These are phyloP conservation scores for Pseudobourletiella spinata DNA, from an alignment of 1,140 invertebrate species.

Conservation along the genomic window DNA sequence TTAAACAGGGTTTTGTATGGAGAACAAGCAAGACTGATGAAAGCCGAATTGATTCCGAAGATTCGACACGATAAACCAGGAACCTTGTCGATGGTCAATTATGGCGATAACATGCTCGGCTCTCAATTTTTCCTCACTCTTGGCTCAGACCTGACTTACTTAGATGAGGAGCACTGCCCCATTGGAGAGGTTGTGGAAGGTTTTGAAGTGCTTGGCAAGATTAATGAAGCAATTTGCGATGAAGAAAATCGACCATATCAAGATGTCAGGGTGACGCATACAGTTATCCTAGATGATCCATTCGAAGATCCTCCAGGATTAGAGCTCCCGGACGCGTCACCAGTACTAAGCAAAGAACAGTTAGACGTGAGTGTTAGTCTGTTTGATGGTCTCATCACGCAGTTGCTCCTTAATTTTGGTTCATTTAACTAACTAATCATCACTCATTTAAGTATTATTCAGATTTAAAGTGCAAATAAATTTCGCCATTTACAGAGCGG, in stretches of 20 bases:
- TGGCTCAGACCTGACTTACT: conserved; percentile 73
- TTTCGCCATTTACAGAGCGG: conserved; percentile 66
- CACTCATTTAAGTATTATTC: too few species aligned
- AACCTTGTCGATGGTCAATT: conserved; percentile 90
- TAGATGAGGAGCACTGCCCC: conserved; percentile 90
- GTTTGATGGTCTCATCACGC: too few species aligned
- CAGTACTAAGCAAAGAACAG: conserved; percentile 72
- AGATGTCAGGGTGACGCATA: conserved; percentile 95
- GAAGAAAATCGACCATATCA: conserved; percentile 81
- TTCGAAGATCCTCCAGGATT: conserved; percentile 78
- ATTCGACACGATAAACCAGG: conserved; percentile 82
- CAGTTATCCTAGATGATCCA: conserved; percentile 92
- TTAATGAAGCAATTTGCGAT: conserved; percentile 94
- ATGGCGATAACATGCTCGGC: conserved; percentile 83
- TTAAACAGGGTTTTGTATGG: conserved; percentile 60
- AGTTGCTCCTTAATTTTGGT: conserved; percentile 4
- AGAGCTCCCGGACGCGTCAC: conserved; percentile 68
- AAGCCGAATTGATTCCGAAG: conserved; percentile 79
- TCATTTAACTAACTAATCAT: not conserved
- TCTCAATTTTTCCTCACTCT: conserved; percentile 98
- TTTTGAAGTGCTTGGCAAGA: conserved; percentile 70
- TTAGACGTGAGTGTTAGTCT: conserved; percentile 46
- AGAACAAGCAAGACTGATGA: conserved; percentile 80
- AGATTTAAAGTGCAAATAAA: too few species aligned
- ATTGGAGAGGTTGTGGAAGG: conserved; percentile 96